Conservation (phyloP, 2,113 vertebrate species). For the Microcebus murinus region DNA sequence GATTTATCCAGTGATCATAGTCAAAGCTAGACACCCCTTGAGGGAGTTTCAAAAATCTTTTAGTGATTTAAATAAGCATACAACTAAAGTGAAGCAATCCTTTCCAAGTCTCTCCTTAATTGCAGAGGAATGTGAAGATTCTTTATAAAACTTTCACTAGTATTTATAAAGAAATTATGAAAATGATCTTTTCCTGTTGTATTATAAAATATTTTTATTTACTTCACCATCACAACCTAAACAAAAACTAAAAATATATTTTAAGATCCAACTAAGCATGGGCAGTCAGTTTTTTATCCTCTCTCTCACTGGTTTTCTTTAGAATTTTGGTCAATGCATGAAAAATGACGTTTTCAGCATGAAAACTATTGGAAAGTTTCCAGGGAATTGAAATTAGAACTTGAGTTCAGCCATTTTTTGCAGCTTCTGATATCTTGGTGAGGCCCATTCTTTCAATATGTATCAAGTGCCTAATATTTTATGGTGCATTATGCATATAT, state of each 20-base stretch:
- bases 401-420: background rate
- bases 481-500: background rate
- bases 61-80: conserved; percentile 13
- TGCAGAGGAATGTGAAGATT: background rate
- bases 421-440: background rate
- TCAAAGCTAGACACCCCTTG: background rate
- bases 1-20: background rate
- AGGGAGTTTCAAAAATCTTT: conserved; percentile 39
- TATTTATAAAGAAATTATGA: conserved; percentile 23
- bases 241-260: background rate
- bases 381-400: background rate
- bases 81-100: background rate
- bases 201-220: conserved; percentile 34
- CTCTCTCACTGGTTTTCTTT: background rate
- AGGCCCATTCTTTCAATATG: background rate
- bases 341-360: background rate
- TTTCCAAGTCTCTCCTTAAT: background rate
- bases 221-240: background rate
- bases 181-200: background rate
- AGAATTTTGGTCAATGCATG: background rate
- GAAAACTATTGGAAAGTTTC: background rate
- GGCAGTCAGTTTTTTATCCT: background rate
- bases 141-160: background rate
- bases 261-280: background rate
- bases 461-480: background rate